phyloP scores from a whole-genome alignment of 2,797 vertebrate species.

The Nothura maculosa region DNA sequence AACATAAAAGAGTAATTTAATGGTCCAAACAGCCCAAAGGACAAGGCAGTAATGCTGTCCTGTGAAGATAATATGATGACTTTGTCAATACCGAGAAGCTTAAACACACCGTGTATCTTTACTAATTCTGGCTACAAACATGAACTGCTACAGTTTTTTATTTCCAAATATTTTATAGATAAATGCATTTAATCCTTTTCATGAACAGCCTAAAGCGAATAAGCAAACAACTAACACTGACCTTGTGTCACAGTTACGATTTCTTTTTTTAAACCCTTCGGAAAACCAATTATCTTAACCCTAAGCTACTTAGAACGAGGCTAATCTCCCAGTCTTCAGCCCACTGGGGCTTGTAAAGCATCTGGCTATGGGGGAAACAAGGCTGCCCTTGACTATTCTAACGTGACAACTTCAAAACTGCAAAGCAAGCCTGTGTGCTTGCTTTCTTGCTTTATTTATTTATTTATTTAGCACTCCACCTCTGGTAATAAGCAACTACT shows the following conservation, averaged over 20 bases:
- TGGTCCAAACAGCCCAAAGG: not conserved
- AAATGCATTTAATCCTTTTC: slow-evolving; percentile 42
- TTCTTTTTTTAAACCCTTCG: slow-evolving; percentile 50
- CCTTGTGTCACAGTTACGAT: slow-evolving; percentile 25
- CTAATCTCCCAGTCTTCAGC: not conserved
- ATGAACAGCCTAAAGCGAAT: slow-evolving; percentile 24
- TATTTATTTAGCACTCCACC: not conserved
- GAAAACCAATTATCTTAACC: slow-evolving; percentile 48
- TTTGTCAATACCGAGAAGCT: slow-evolving; percentile 27
- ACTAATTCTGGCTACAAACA: slow-evolving; percentile 19
- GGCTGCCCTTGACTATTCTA: not conserved
- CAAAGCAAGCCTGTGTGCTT: not conserved
- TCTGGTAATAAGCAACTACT: not conserved
- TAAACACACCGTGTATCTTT: slow-evolving; percentile 37
- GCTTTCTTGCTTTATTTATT: not conserved
- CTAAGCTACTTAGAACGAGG: slow-evolving; percentile 33
- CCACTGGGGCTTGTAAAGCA: not conserved
- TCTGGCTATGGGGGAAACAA: not conserved
- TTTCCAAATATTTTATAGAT: slow-evolving; percentile 29
- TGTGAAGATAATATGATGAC: slow-evolving; percentile 25
- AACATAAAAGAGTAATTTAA: slow-evolving; percentile 45
- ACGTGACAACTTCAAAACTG: not conserved
- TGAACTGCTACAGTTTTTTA: slow-evolving; percentile 5
- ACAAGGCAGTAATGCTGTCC: slow-evolving; percentile 13
- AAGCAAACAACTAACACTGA: slow-evolving; percentile 44